Base-by-base conservation (phyloP, 64 coral and sea anemone genomes). In the Cladopsammia gracilis region DNA sequence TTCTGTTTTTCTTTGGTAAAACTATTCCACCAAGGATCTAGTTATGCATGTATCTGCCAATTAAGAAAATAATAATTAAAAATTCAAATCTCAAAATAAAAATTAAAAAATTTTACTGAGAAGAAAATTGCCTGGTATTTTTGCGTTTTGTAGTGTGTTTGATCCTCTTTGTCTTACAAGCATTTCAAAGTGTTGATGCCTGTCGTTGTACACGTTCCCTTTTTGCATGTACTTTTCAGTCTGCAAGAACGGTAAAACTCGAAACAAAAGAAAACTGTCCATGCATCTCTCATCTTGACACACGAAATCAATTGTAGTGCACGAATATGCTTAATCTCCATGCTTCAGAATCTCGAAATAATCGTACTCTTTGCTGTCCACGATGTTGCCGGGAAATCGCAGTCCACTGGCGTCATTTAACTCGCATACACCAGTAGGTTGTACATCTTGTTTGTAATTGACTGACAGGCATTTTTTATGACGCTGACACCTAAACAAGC, bases 381-480 rank as follows among this genome's bases (percentile, higher is more conserved):
- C 44, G 6, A 88, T 6, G 46, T 88, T 69, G 12, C 24, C 51
- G 26, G 86, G 86, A 76, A 73, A 88, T 47, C 66, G 20, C 25
- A 13, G 19, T 58, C 7, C 69, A 18, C 26, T 57, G 15, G 68
- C 48, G 16, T 22, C 51, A 20, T 75, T 88, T 59, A 88, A 62
- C 50, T 88, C 86, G 58, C 86, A 88, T 8, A 75, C 12, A 26
- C 24, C 48, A 16, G 49, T 20, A 18, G 2, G 56, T 50, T 45
- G 78, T 46, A 23, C 1, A 12, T 13, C 4, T 3, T 18, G 84
- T 53, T 26, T 70, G 25, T 71, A 54, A n/a, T 88, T 88, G 5
- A 88, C 86, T n/a, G 86, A 88, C 23, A 19, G 48, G 48, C 86
- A 88, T 4, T 76, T 62, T 10, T 26, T 7, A 19, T 72, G 16